These are phyloP conservation scores for Atrichornis clamosus DNA, from an alignment of 2,113 vertebrate genomes.

Conservation along the genomic window DNA sequence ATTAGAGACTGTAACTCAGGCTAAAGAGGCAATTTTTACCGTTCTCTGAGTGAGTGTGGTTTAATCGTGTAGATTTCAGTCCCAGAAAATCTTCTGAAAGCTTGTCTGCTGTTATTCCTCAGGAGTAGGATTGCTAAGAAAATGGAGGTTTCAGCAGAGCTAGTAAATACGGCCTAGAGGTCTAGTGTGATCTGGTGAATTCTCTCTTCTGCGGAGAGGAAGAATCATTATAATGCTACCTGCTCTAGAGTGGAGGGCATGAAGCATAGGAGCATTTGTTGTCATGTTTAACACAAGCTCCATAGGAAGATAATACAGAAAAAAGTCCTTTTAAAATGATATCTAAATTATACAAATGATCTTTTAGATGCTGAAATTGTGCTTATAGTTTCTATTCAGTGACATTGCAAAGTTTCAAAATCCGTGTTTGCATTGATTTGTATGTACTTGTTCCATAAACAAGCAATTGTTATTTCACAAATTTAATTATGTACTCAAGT, in stretches of 20 bases:
- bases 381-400: neutral
- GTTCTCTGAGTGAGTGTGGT: neutral
- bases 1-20: neutral
- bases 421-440: neutral
- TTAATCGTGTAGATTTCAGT: neutral
- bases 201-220: neutral
- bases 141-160: neutral
- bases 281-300: neutral
- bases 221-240: neutral
- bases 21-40: neutral
- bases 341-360: too few relatives aligned
- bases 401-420: neutral
- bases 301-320: neutral
- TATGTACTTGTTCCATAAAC: neutral
- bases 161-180: neutral
- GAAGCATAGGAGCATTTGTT: fast-evolving
- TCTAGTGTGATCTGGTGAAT: neutral
- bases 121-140: neutral
- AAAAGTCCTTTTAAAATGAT: neutral
- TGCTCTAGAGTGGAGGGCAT: neutral
- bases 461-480: neutral
- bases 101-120: neutral
- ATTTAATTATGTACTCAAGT: neutral
- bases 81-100: neutral
- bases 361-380: neutral